These are phyloP conservation scores for Ariolimax columbianus DNA, from an alignment of 2,888 invertebrate species.

Conservation along the genomic window DNA sequence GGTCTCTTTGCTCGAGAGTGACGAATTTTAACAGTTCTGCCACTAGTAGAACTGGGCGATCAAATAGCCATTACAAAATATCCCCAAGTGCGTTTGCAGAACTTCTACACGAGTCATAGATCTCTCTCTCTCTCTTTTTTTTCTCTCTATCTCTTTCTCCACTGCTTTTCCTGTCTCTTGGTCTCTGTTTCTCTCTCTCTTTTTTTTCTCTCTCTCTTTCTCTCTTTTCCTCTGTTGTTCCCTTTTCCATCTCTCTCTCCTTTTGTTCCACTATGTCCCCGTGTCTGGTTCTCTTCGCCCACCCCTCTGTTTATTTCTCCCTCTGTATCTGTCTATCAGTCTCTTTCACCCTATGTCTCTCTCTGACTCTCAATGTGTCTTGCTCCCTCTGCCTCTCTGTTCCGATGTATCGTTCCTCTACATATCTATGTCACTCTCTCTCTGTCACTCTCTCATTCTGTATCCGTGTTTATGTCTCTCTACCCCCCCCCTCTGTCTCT, in stretches of 20 bases:
- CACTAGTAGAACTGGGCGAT: too few relatives aligned
- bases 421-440: slow-evolving; percentile 16
- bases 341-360: slow-evolving; percentile 22
- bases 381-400: background rate
- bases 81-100: too few relatives aligned
- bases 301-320: background rate
- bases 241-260: slow-evolving; percentile 18
- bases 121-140: background rate
- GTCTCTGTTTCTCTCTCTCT: too few relatives aligned
- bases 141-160: too few relatives aligned
- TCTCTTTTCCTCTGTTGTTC: slow-evolving; percentile 9
- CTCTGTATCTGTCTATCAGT: too few relatives aligned
- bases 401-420: background rate
- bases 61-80: too few relatives aligned
- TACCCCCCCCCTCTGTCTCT: background rate
- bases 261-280: background rate
- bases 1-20: too few relatives aligned
- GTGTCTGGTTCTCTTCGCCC: slow-evolving; percentile 1
- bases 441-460: background rate
- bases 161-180: too few relatives aligned
- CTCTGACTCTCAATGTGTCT: slow-evolving; percentile 38
- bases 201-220: background rate
- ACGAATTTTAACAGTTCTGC: too few relatives aligned
- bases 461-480: too few relatives aligned
- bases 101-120: too few relatives aligned